Evolutionary conservation across 2,888 invertebrate genomes (phyloP).

Genomic region (Cryptophagus acutangulus): DNA sequence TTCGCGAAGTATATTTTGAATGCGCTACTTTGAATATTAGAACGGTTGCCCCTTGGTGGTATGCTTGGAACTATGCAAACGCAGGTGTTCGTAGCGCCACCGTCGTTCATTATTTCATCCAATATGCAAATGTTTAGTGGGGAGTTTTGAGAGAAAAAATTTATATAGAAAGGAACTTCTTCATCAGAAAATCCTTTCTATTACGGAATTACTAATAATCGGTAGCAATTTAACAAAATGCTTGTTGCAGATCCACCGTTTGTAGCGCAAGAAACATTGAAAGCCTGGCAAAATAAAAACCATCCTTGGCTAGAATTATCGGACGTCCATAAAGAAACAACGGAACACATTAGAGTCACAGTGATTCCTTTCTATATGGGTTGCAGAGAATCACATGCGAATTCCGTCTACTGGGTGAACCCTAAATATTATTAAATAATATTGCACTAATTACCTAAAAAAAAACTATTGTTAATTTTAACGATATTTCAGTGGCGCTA

Average conservation of each 20-base stretch:
- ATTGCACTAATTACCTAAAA: conserved; percentile 5
- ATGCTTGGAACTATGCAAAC: no score
- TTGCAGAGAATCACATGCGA: conserved; percentile 83
- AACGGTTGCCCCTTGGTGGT: no score
- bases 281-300: conserved; percentile 96
- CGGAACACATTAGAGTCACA: conserved; percentile 92
- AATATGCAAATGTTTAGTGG: no score
- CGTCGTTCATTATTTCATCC: no score
- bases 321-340: conserved; percentile 95
- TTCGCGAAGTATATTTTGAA: no score
- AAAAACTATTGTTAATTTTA: not conserved
- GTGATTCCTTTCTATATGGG: conserved; percentile 99
- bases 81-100: no score
- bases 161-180: no score
- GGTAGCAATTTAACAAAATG: not conserved
- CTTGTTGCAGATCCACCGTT: conserved; percentile 70
- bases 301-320: conserved; percentile 95
- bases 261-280: conserved; percentile 80
- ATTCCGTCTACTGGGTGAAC: conserved; percentile 84
- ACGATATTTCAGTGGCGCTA: conserved; percentile 88
- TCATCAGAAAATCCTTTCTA: no score
- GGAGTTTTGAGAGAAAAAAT: no score
- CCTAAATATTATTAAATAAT: not conserved
- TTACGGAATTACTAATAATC: not conserved
- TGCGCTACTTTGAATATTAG: no score